Conservation (phyloP, 2,113 vertebrate species). For the Solenodon paradoxus region DNA sequence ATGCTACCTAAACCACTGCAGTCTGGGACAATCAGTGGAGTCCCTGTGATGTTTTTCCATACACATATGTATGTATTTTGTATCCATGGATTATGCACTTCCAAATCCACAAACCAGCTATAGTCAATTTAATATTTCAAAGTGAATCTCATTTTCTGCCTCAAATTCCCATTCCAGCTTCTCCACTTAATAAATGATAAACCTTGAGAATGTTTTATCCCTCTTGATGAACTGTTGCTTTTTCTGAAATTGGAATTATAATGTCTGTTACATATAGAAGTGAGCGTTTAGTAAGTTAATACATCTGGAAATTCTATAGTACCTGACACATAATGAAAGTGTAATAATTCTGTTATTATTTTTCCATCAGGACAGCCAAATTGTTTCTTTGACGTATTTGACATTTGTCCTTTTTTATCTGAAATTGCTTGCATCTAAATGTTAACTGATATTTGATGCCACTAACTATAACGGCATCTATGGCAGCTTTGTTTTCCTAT, state of each 20-base stretch:
- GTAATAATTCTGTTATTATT: neutral
- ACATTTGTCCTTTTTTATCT: neutral
- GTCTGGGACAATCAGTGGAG: neutral
- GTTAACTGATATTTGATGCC: neutral
- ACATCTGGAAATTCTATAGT: neutral
- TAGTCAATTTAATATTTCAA: neutral
- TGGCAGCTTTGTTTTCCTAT: neutral
- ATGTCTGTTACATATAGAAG: neutral
- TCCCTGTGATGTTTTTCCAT: neutral
- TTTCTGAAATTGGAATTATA: neutral
- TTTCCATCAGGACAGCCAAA: neutral
- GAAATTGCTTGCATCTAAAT: neutral
- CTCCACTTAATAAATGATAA: neutral
- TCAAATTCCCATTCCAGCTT: neutral
- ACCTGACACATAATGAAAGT: neutral
- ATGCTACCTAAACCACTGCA: neutral
- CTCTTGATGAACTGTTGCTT: neutral
- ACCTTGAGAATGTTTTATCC: neutral
- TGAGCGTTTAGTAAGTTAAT: slow-evolving; percentile 13
- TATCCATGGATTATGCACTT: neutral
- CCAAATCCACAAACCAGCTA: neutral
- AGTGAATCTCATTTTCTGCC: neutral
- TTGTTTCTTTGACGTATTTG: neutral
- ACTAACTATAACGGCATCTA: neutral
- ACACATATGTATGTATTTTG: neutral